A percentile compares a stretch with the other conserved stretches of the same genome.
Evolutionary conservation across 2,797 vertebrate genomes (phyloP).

Genomic region (Agapornis canus): DNA sequence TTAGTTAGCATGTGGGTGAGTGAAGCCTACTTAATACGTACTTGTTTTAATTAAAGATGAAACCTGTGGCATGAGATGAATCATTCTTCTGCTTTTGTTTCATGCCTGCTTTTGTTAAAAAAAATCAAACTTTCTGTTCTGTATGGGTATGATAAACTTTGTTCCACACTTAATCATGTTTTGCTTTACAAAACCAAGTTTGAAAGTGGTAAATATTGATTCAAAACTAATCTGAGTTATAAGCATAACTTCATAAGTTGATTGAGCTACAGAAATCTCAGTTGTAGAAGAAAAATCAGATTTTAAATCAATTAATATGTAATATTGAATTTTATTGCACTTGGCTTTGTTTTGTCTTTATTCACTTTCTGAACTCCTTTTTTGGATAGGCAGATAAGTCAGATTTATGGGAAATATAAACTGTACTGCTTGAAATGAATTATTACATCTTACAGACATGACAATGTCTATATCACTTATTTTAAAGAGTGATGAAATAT

Average conservation of each 20-base stretch:
- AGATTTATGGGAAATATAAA: neutral
- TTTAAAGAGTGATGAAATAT: neutral
- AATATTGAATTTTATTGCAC: neutral
- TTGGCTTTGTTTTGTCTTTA: conserved; percentile 7
- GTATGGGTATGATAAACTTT: neutral
- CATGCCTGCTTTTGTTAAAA: neutral
- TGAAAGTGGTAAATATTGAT: neutral
- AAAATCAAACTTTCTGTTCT: neutral
- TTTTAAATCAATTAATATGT: neutral
- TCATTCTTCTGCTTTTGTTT: neutral
- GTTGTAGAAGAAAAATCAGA: neutral
- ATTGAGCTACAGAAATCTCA: neutral
- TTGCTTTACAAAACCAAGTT: neutral
- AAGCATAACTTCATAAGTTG: neutral
- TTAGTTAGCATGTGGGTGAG: conserved; percentile 82
- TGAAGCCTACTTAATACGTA: conserved; percentile 70
- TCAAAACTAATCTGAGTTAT: neutral
- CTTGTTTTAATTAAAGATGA: conserved; percentile 44
- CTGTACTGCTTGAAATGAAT: neutral
- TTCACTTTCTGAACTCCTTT: neutral
- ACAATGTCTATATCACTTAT: neutral
- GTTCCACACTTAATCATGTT: neutral
- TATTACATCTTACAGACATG: neutral
- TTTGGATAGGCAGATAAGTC: neutral
- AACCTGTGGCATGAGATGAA: conserved; percentile 19